Percentiles rank a stretch among this genome's conserved stretches.
Conservation (phyloP, 2,797 vertebrate species). For the Tamandua tetradactyla region DNA sequence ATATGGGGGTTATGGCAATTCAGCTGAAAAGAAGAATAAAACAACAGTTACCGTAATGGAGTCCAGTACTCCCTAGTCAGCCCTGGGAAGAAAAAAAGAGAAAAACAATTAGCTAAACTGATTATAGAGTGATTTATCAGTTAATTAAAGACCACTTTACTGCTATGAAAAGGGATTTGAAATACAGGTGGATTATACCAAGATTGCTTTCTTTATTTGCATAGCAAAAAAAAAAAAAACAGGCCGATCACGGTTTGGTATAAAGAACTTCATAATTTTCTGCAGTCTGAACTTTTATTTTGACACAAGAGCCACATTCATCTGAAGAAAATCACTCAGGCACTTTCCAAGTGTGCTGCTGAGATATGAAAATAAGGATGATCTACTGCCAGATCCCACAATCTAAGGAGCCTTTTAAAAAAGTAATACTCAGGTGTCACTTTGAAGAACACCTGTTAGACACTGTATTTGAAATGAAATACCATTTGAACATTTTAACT, state of each 20-base stretch:
- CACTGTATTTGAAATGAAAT: background rate
- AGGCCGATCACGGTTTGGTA: background rate
- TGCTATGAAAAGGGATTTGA: conserved; percentile 34
- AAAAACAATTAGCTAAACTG: conserved; percentile 55
- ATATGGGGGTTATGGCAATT: background rate
- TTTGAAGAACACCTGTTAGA: conserved; percentile 62
- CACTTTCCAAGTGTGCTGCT: background rate
- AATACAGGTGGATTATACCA: conserved; percentile 29
- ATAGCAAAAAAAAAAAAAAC: conserved; percentile 30
- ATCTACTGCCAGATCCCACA: background rate
- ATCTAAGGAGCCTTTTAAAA: background rate
- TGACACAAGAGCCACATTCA: background rate
- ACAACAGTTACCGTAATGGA: background rate
- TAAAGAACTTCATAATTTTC: conserved; percentile 35
- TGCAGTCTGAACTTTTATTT: conserved; percentile 61
- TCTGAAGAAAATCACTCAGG: conserved; percentile 1
- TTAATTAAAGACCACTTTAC: conserved; percentile 60
- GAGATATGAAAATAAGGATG: conserved; percentile 49
- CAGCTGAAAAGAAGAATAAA: background rate
- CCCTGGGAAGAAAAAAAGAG: background rate
- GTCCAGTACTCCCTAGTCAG: background rate
- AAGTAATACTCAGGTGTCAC: background rate
- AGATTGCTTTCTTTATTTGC: conserved; percentile 45
- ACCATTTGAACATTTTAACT: background rate
- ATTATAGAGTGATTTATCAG: conserved; percentile 56